phyloP scores from a whole-genome alignment of 2,113 vertebrate genomes.

The Albula glossodonta region DNA sequence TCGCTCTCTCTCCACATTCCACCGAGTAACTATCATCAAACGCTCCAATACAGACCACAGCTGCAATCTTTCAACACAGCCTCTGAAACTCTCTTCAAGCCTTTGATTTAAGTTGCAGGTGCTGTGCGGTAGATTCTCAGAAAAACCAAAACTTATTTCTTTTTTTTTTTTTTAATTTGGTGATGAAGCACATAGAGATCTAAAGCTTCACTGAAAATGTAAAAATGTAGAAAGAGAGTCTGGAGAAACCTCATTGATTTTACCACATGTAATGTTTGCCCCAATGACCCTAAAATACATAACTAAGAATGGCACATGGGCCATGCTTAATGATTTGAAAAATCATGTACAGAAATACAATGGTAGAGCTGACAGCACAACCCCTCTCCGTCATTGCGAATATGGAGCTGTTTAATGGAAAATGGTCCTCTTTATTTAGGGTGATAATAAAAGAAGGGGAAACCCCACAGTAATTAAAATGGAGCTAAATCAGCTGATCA shows the following conservation, averaged over 20 bases:
- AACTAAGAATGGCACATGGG: background rate
- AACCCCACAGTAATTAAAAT: constrained; percentile 17
- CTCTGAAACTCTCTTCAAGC: background rate
- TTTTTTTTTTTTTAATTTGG: background rate
- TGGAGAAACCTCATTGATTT: background rate
- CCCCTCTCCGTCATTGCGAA: background rate
- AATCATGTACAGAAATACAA: background rate
- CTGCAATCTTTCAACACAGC: background rate
- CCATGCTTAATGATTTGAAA: background rate
- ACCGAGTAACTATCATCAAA: background rate
- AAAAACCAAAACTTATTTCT: background rate
- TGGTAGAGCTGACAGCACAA: background rate
- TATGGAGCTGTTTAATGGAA: background rate
- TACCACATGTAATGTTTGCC: background rate
- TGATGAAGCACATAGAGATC: background rate
- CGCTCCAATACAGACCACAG: background rate
- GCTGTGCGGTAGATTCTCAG: background rate
- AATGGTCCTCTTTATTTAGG: background rate
- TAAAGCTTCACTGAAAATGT: background rate
- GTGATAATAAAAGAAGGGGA: background rate
- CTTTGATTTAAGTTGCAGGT: background rate
- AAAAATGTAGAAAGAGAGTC: background rate
- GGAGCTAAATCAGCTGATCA: background rate
- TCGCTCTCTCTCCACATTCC: background rate
- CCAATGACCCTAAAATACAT: background rate